Percentiles rank a stretch among this genome's conserved stretches.
Evolutionary conservation across 2,888 invertebrate species (phyloP).

Genomic region (Andrena flavipes): DNA sequence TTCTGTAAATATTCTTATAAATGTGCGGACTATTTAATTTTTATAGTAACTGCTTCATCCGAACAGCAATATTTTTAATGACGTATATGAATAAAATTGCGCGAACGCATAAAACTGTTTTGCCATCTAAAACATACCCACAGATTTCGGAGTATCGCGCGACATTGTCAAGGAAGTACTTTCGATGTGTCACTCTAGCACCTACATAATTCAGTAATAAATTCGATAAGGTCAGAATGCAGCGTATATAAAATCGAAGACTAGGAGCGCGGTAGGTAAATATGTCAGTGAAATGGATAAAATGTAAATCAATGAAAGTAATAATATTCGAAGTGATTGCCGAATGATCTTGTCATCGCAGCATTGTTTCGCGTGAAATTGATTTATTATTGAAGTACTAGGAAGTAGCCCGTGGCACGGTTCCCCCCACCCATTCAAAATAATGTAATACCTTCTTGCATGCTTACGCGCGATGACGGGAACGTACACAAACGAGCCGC

Average conservation of each 20-base stretch:
- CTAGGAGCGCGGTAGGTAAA: neutral
- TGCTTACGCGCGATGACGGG: conserved; percentile 40
- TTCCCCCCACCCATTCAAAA: conserved; percentile 23
- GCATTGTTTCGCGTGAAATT: neutral
- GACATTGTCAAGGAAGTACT: neutral
- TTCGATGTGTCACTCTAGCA: neutral
- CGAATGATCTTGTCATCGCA: neutral
- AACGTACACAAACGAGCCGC: conserved; percentile 31
- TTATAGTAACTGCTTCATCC: conserved; percentile 9
- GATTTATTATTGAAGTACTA: neutral
- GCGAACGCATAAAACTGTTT: conserved; percentile 6
- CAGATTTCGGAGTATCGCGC: conserved; percentile 11
- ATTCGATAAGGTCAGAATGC: conserved; percentile 10
- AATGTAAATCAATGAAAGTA: neutral
- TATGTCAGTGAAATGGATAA: neutral
- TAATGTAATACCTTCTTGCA: conserved; percentile 12
- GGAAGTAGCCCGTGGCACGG: conserved; percentile 2
- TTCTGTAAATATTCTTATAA: conserved; percentile 39
- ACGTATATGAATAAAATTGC: conserved; percentile 25
- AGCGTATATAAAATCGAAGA: neutral
- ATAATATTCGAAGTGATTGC: neutral
- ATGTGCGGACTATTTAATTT: conserved; percentile 24
- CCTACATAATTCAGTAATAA: neutral
- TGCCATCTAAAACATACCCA: conserved; percentile 23
- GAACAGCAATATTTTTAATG: conserved; percentile 1